Base-by-base conservation (phyloP, 2,797 vertebrate genomes). In the Heliangelus exortis region DNA sequence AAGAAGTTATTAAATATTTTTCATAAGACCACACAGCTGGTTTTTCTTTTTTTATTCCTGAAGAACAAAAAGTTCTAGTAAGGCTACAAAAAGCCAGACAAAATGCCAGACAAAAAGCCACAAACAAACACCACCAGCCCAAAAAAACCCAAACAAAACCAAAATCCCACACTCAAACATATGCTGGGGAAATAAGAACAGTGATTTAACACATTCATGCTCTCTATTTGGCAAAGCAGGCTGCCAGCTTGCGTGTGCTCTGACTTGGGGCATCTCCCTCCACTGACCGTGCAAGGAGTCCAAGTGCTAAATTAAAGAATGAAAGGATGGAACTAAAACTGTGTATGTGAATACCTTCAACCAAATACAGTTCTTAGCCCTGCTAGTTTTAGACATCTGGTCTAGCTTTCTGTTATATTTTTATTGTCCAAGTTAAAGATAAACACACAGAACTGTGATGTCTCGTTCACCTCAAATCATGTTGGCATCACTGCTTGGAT, bases 381-480 rank as follows among this genome's bases (percentile, higher is more conserved):
- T 71, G 15, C 18, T 69, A 59, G 51, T 61, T 91, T 59, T 43
- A 76, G 50, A 73, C 63, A 66, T 92, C 84, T 92, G 88, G 48
- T 87, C 41, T 31, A 87, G 59, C 47, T 93, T 93, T 88, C 72
- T 6, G 1, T 67, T 76, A 51, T 54, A 54, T 50, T 74, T 31
- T 89, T 29, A 28, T 71, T 95, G 86, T 84, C 63, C 72, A 87
- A 55, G 62, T 54, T 31, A 75, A 86, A 92, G 84, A 71, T 78
- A 90, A 95, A 95, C 48, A 83, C 22, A 65, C 4, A 41, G 71
- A 33, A 89, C 33, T 1, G 3, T 87, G 82, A 0, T 0, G 68
- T 95, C 92, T 90, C 75, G 74, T 75, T 95, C 84, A 50, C 84
- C 48, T 89, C 59, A 72, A 76, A 84, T 73, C 63, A 41, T 36